Evolutionary conservation across 2,888 invertebrate species (phyloP), one percentile per base, ranked within the genome.

Genomic region (Agonopterix subpropinquella): DNA sequence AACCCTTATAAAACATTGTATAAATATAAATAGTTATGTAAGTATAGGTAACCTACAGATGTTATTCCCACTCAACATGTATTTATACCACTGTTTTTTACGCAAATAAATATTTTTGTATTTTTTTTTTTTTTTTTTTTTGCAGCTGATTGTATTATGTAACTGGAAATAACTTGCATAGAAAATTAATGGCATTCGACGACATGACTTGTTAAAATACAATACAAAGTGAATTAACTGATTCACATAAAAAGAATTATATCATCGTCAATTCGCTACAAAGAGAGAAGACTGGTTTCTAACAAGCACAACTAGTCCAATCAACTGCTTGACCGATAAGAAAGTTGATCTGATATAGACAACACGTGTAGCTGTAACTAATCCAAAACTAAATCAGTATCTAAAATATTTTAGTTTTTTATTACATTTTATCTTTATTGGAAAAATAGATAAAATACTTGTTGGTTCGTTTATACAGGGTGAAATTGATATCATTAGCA

Each of bases 311-410:
- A 13, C 11, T 47, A 43, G 44, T 50, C 47, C 49, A 59, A 39
- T 39, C 9, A 39, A 39, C 50, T 53, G 54, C 49, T 54, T 61
- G 61, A 64, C 63, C 60, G 65, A 67, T 70, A 70, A 64, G 58
- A 62, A 57, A 61, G 46, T 49, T 46, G 45, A 39, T 44, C 42
- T 39, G 9, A 39, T 39, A n/a, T 9, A 39, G 28, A 28, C 28
- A 39, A 10, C 4, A 39, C n/a, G n/a, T 10, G 9, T 39, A 10
- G n/a, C 0, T 37, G 37, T 10, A 10, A 37, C n/a, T 4, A 37
- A 4, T n/a, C 8, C n/a, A 39, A 39, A 5, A 28, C 28, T 7
- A 28, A 28, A 28, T 39, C 9, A 39, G 39, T 3, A 9, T 37
- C 2, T 37, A 4, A 9, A 36, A 36, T 10, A 36, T 36, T 1